Conservation (phyloP, 2,797 vertebrate genomes). For the Chelonia mydas region DNA sequence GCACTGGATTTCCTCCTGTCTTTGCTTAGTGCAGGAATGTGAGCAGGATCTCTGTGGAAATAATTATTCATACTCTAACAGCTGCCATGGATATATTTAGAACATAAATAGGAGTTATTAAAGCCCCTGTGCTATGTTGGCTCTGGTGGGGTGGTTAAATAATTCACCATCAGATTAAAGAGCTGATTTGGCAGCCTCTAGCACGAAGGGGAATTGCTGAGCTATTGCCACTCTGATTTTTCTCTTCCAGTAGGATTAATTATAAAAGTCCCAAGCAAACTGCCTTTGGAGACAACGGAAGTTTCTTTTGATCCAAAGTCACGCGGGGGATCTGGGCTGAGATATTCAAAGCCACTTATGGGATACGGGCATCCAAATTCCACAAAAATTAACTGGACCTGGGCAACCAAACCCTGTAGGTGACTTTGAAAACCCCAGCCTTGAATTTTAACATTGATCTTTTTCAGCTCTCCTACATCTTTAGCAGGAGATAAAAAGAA, state of each 20-base stretch:
- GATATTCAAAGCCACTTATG: neutral
- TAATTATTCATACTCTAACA: constrained; percentile 20
- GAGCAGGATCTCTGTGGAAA: constrained; percentile 22
- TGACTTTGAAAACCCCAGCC: constrained; percentile 15
- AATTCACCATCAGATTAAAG: constrained; percentile 40
- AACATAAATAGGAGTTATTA: constrained; percentile 18
- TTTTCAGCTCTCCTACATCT: neutral
- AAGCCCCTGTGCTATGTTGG: neutral
- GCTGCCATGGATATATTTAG: constrained; percentile 14
- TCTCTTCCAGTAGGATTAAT: neutral
- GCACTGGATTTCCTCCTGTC: neutral
- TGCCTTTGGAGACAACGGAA: constrained; percentile 16
- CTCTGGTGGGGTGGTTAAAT: constrained; percentile 16
- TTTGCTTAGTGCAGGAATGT: constrained; percentile 1
- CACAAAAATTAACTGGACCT: neutral
- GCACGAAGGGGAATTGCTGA: constrained; percentile 28
- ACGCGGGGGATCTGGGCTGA: neutral
- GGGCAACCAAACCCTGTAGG: neutral
- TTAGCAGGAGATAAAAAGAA: neutral
- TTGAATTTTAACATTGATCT: neutral
- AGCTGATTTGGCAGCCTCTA: constrained; percentile 26
- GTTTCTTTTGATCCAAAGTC: constrained; percentile 28
- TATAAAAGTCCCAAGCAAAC: constrained; percentile 5
- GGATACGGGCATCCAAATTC: neutral
- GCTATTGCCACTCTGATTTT: constrained; percentile 17